Percentiles rank a stretch among this genome's conserved stretches.
Conservation (phyloP, 1,140 invertebrate species). For the Hypsibius dujardini region DNA sequence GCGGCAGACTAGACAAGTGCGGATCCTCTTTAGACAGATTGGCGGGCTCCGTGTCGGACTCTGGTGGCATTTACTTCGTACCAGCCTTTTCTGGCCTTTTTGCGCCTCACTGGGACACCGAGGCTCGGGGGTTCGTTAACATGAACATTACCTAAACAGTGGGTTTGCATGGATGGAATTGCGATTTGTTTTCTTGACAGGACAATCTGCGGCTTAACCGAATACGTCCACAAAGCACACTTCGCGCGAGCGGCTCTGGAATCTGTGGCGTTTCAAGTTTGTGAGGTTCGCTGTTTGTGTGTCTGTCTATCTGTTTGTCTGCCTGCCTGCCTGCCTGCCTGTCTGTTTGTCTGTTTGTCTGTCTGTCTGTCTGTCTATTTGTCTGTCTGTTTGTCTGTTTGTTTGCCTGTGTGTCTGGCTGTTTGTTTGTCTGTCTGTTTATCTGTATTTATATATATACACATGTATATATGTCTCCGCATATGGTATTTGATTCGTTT, state of each 20-base stretch:
- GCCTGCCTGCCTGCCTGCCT: no score
- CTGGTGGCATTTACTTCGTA: slow-evolving; percentile 77
- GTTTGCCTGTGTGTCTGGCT: not conserved
- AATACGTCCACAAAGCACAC: slow-evolving; percentile 77
- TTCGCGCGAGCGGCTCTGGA: slow-evolving; percentile 80
- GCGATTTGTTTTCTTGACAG: slow-evolving; percentile 24
- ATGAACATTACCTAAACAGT: not conserved
- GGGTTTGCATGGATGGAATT: not conserved
- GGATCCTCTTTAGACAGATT: slow-evolving; percentile 40
- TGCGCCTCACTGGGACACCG: slow-evolving; percentile 78
- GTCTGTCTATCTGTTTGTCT: no score
- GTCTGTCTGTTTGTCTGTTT: no score
- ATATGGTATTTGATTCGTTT: no score
- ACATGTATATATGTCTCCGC: no score
- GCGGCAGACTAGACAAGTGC: no score
- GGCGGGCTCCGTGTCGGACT: slow-evolving; percentile 50
- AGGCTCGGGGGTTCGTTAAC: slow-evolving; percentile 52
- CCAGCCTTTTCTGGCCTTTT: slow-evolving; percentile 83
- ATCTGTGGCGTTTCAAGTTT: slow-evolving; percentile 79
- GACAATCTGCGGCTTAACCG: slow-evolving; percentile 82
- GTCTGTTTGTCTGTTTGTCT: no score
- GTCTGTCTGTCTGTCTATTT: no score
- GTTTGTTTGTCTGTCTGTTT: slow-evolving; percentile 26
- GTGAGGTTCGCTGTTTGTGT: slow-evolving; percentile 32
- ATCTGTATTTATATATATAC: not conserved